A percentile compares a stretch with the other conserved stretches of the same genome.
Evolutionary conservation across 2,888 invertebrate genomes (phyloP).

Genomic region (Acanthacorydalis orientalis): DNA sequence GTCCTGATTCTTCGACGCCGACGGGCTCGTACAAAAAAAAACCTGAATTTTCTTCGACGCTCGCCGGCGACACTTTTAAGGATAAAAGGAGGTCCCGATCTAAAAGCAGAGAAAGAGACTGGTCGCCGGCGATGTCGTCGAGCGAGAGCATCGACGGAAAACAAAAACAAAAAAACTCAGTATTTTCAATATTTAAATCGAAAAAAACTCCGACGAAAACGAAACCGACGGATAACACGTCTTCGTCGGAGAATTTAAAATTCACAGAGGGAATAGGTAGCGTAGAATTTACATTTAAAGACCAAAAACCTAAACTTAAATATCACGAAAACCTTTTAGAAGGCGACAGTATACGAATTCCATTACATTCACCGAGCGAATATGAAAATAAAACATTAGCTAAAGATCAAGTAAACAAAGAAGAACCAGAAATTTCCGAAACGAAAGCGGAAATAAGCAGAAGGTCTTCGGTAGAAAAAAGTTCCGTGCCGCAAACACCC

Average conservation of each 20-base stretch:
- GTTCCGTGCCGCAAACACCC: slow-evolving; percentile 3
- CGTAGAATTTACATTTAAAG: slow-evolving; percentile 24
- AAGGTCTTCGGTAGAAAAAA: not conserved
- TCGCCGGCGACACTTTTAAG: slow-evolving; percentile 22
- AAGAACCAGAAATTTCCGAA: slow-evolving; percentile 11
- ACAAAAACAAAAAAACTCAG: slow-evolving; percentile 43
- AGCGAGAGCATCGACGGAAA: slow-evolving; percentile 24
- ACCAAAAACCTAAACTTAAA: slow-evolving; percentile 22
- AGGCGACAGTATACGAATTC: slow-evolving; percentile 50
- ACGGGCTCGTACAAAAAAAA: slow-evolving; percentile 21
- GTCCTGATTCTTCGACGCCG: slow-evolving; percentile 38
- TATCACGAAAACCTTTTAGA: slow-evolving; percentile 47
- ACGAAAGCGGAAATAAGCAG: not conserved
- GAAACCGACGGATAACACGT: slow-evolving; percentile 15
- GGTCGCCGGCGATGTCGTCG: slow-evolving; percentile 20
- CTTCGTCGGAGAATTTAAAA: slow-evolving; percentile 10
- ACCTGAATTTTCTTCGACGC: slow-evolving; percentile 21
- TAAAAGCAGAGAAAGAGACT: slow-evolving; percentile 43
- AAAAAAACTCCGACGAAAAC: slow-evolving; percentile 31
- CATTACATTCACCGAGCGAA: slow-evolving; percentile 56
- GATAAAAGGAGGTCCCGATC: slow-evolving; percentile 31
- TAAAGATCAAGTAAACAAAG: not conserved
- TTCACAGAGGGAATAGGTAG: slow-evolving; percentile 28
- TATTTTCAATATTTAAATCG: slow-evolving; percentile 48
- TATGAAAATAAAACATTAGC: slow-evolving; percentile 28